These are phyloP conservation scores for Sylvicapra grimmia DNA, from an alignment of 2,113 vertebrate genomes.

Conservation along the genomic window DNA sequence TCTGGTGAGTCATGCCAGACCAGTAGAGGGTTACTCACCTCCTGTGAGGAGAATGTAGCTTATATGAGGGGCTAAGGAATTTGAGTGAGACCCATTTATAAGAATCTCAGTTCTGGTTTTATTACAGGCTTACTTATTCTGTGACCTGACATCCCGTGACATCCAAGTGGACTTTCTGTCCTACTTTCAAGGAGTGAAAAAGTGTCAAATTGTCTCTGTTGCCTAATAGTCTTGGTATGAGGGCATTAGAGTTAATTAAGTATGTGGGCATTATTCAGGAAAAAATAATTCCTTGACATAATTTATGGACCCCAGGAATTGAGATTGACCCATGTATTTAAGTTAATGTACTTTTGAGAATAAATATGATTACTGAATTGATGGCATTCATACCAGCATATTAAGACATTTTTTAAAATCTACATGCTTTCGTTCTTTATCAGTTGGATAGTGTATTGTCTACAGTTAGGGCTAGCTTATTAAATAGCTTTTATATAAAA, in stretches of 20 bases:
- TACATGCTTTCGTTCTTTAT: background rate
- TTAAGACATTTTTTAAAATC: background rate
- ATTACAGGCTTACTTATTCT: background rate
- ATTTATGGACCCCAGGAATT: background rate
- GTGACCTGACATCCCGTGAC: background rate
- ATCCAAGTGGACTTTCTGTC: background rate
- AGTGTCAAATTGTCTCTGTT: background rate
- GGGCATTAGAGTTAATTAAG: background rate
- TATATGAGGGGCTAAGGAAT: background rate
- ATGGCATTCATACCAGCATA: background rate
- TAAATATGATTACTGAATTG: background rate
- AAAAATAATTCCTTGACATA: background rate
- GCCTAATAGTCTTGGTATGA: background rate
- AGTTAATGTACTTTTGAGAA: background rate
- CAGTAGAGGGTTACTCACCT: background rate
- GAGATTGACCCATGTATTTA: background rate
- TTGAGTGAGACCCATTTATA: background rate
- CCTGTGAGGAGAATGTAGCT: background rate
- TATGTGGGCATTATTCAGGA: background rate
- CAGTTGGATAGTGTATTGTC: background rate
- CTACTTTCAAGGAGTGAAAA: background rate
- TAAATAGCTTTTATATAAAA: conserved; percentile 11
- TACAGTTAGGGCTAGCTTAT: background rate
- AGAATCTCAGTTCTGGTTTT: background rate
- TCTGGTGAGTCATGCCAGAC: background rate